phyloP scores from a whole-genome alignment of 2,888 invertebrate species.

The Ernsta delagoae region DNA sequence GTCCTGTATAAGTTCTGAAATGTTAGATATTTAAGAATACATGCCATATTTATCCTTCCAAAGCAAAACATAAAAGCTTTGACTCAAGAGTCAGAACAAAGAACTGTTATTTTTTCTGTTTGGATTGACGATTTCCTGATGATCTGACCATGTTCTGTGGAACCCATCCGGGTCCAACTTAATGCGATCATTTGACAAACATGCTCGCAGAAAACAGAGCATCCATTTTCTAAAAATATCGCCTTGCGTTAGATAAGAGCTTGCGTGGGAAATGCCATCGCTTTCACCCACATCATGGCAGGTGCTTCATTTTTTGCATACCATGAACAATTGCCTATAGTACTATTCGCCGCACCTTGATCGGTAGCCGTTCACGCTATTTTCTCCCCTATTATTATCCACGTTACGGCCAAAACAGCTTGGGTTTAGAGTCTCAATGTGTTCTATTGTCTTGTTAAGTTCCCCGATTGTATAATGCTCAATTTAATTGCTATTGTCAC shows the following conservation, averaged over 20 bases:
- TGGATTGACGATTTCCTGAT: no score
- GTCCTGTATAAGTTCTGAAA: no score
- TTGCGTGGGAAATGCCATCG: constrained; percentile 58
- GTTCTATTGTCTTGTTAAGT: constrained; percentile 35
- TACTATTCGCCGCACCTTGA: constrained; percentile 25
- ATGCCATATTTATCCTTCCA: no score
- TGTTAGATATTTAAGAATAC: no score
- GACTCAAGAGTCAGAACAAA: no score
- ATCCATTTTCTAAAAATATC: constrained; percentile 45
- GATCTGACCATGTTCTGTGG: no score
- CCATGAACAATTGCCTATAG: constrained; percentile 47
- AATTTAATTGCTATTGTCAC: constrained; percentile 40
- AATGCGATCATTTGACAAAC: not conserved
- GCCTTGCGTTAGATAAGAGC: constrained; percentile 58
- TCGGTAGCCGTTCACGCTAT: not conserved
- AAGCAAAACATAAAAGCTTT: no score
- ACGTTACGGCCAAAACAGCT: not conserved
- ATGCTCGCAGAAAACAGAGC: constrained; percentile 6
- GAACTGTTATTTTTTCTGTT: no score
- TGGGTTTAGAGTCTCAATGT: not conserved
- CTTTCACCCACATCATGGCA: constrained; percentile 53
- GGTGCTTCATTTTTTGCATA: constrained; percentile 52
- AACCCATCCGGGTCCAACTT: no score
- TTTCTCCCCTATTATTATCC: not conserved
- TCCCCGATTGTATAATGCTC: constrained; percentile 44